Conservation (phyloP, 2,888 invertebrate genomes). For the Acrobasis repandana region DNA sequence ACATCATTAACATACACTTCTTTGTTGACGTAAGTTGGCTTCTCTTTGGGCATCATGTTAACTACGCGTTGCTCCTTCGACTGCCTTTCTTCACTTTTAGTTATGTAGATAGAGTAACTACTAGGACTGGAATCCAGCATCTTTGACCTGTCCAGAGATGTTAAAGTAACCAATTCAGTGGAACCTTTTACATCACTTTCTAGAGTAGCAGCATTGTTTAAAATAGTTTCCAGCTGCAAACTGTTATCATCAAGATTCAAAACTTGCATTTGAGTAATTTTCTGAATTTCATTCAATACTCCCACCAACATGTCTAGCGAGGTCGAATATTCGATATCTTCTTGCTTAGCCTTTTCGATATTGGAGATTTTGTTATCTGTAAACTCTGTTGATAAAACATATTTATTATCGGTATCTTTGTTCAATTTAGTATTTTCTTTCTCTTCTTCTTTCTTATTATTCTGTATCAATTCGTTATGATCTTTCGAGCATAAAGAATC, state of each 20-base stretch:
- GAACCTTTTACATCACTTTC: slow-evolving; percentile 37
- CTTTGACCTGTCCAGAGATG: slow-evolving; percentile 52
- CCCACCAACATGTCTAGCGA: slow-evolving; percentile 69
- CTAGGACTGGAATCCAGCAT: slow-evolving; percentile 51
- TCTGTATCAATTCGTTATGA: neutral
- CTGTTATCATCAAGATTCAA: slow-evolving; percentile 33
- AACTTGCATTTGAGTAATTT: slow-evolving; percentile 61
- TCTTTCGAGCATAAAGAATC: neutral
- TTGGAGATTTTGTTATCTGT: neutral
- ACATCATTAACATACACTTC: slow-evolving; percentile 52
- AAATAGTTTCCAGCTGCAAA: slow-evolving; percentile 45
- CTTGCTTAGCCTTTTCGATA: slow-evolving; percentile 29
- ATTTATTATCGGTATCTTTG: slow-evolving; percentile 4
- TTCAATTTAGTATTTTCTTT: slow-evolving; percentile 4
- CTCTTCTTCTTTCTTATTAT: neutral
- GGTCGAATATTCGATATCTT: slow-evolving; percentile 51
- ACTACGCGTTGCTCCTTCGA: neutral
- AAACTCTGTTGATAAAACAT: neutral
- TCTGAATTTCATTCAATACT: slow-evolving; percentile 71
- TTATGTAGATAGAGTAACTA: slow-evolving; percentile 49
- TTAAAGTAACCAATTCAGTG: slow-evolving; percentile 45
- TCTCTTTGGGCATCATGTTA: slow-evolving; percentile 23
- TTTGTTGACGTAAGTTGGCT: slow-evolving; percentile 49
- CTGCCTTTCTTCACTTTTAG: slow-evolving; percentile 35
- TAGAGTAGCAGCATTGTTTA: slow-evolving; percentile 39